phyloP scores from a whole-genome alignment of 2,113 vertebrate species.

The Perccottus glenii region DNA sequence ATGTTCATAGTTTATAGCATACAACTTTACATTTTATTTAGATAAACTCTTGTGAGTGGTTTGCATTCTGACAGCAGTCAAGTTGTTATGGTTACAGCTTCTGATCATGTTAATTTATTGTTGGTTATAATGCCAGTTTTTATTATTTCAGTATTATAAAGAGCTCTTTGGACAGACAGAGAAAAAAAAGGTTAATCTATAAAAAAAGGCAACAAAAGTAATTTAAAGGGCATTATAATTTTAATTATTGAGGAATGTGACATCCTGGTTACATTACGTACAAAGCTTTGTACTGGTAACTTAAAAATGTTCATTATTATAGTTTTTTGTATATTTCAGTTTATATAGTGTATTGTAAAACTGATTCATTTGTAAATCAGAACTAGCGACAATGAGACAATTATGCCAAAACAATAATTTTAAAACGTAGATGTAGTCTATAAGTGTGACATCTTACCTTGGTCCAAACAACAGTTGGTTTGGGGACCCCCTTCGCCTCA shows the following conservation, averaged over 20 bases:
- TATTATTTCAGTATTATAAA: conserved; percentile 12
- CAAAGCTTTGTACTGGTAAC: too few species aligned
- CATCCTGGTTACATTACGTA: too few species aligned
- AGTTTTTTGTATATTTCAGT: too few species aligned
- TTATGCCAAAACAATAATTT: conserved; percentile 38
- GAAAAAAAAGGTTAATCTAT: conserved; percentile 4
- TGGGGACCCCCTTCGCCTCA: conserved; percentile 80
- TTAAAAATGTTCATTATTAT: too few species aligned
- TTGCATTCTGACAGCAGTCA: conserved; percentile 28
- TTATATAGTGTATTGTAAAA: too few species aligned
- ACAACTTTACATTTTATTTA: conserved; percentile 7
- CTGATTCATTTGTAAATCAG: conserved; percentile 16
- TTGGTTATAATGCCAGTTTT: conserved; percentile 47
- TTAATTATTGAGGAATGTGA: too few species aligned
- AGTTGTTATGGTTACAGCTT: conserved; percentile 59
- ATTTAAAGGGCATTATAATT: too few species aligned
- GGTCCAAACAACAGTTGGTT: conserved; percentile 85
- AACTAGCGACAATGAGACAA: neutral
- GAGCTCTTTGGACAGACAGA: conserved; percentile 4
- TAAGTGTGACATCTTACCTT: conserved; percentile 80
- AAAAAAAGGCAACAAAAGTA: conserved; percentile 9
- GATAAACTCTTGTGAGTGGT: conserved; percentile 35
- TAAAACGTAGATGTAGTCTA: conserved; percentile 14
- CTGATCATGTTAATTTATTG: conserved; percentile 43
- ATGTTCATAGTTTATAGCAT: too few species aligned